Conservation (phyloP, 2,888 invertebrate genomes). For the Drymonia ruficornis region DNA sequence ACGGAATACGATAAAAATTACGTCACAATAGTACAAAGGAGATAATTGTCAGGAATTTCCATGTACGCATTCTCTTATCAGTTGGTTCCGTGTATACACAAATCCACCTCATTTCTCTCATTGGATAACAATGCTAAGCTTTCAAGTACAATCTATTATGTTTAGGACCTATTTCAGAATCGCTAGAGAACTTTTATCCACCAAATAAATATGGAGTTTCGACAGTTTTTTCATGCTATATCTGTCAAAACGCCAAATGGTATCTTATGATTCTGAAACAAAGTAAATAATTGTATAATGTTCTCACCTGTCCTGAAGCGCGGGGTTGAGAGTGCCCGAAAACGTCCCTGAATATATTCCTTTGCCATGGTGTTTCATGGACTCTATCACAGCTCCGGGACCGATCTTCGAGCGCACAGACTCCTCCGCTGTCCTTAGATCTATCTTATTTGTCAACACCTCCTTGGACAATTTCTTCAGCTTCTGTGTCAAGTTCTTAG, state of each 20-base stretch:
- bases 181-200: too few relatives aligned
- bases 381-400: slow-evolving; percentile 93
- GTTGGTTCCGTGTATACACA: neutral
- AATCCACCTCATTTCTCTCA: neutral
- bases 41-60: neutral
- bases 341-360: slow-evolving; percentile 98
- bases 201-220: too few relatives aligned
- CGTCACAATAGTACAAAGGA: slow-evolving; percentile 10
- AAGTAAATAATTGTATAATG: slow-evolving; percentile 7
- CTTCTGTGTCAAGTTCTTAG: slow-evolving; percentile 95
- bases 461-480: slow-evolving; percentile 95
- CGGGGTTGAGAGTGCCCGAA: slow-evolving; percentile 97
- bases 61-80: neutral
- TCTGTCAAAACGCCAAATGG: too few relatives aligned
- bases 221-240: too few relatives aligned
- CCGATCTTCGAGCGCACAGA: slow-evolving; percentile 75
- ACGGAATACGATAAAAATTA: slow-evolving; percentile 6
- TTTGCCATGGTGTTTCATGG: slow-evolving; percentile 96
- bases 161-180: too few relatives aligned
- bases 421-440: slow-evolving; percentile 77
- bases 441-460: slow-evolving; percentile 90
- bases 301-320: slow-evolving; percentile 91
- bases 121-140: too few relatives aligned
- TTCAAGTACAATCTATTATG: too few relatives aligned
- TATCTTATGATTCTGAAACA: too few relatives aligned